Evolutionary conservation across 2,113 vertebrate species (phyloP).

Genomic region (Charina bottae): DNA sequence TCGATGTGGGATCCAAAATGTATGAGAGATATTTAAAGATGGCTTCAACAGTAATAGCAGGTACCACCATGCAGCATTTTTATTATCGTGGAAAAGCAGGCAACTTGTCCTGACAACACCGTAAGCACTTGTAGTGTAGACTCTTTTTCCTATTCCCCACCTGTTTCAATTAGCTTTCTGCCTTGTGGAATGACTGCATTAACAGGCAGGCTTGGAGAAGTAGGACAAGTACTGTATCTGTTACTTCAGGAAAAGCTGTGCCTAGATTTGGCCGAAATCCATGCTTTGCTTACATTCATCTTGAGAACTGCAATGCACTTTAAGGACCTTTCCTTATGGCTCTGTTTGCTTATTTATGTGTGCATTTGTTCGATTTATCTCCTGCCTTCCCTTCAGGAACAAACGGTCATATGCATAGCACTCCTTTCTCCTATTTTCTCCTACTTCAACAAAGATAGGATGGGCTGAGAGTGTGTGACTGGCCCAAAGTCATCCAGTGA

Average conservation of each 20-base stretch:
- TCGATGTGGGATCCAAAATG: neutral
- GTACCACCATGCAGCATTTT: neutral
- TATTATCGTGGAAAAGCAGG: neutral
- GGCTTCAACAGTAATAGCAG: neutral
- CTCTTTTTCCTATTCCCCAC: neutral
- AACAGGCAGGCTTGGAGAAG: neutral
- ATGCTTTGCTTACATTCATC: neutral
- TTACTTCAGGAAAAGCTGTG: neutral
- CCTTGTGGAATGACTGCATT: neutral
- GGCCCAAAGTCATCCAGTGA: neutral
- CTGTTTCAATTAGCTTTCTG: neutral
- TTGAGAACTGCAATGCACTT: neutral
- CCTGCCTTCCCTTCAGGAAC: neutral
- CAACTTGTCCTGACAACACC: neutral
- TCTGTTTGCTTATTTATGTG: neutral
- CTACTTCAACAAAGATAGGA: neutral
- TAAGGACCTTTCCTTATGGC: neutral
- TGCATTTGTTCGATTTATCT: neutral
- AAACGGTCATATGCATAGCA: neutral
- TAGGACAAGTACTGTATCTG: neutral
- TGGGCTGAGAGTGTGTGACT: neutral
- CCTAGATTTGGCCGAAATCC: neutral
- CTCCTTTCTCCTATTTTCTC: too few relatives aligned
- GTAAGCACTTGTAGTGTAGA: neutral
- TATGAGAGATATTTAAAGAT: neutral